These are phyloP conservation scores for Pseudomyrmex flavicornis DNA, from an alignment of 1,140 invertebrate species.

Conservation along the genomic window DNA sequence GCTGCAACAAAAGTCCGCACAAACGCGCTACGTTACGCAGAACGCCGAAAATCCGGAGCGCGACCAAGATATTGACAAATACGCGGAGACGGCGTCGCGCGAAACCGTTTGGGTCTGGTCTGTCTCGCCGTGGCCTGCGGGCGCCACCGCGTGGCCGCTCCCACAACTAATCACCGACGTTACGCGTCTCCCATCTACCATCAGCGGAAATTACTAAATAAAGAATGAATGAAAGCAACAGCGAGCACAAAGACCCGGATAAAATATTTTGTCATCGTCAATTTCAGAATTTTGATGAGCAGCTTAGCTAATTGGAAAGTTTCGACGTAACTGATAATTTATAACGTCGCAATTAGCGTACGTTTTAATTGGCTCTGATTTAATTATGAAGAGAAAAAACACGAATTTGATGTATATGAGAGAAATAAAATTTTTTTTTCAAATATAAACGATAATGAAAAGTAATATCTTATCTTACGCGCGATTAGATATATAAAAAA, in stretches of 20 bases:
- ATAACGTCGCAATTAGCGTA: not conserved
- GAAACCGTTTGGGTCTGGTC: constrained; percentile 68
- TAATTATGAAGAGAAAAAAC: no score
- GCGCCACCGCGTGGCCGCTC: constrained; percentile 52
- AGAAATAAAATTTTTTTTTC: no score
- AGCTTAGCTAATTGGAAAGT: not conserved
- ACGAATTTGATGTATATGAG: no score
- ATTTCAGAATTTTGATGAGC: no score
- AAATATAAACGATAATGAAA: no score
- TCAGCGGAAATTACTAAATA: not conserved
- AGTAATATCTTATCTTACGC: no score
- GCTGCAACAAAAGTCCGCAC: not conserved
- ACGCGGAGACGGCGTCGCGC: constrained; percentile 74
- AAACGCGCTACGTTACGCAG: constrained; percentile 35
- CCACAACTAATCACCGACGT: not conserved
- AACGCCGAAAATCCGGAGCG: constrained; percentile 67
- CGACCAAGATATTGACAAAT: constrained; percentile 77
- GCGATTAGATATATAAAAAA: no score
- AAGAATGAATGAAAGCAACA: no score
- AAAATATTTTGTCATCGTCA: no score
- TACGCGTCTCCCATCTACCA: not conserved
- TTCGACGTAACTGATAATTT: not conserved
- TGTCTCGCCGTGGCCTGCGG: constrained; percentile 38
- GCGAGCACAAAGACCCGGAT: no score
- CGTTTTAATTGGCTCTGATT: not conserved